Evolutionary conservation across 1,140 invertebrate species (phyloP).

Genomic region (Elymnias hypermnestra): DNA sequence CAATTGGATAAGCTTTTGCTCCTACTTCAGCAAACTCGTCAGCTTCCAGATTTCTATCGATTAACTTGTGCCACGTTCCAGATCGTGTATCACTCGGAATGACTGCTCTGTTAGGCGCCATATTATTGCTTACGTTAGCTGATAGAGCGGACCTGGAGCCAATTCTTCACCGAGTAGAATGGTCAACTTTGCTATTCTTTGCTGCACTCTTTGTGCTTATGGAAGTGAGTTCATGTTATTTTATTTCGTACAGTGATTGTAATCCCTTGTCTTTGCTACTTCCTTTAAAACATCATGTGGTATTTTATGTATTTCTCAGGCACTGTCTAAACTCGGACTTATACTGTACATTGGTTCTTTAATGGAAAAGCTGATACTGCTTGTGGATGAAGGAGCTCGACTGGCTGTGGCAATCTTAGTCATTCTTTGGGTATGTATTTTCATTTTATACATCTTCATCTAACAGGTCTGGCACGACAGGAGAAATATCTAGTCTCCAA

Average conservation of each 20-base stretch:
- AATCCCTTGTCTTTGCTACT: no score
- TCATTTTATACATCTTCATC: no score
- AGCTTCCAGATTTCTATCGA: no score
- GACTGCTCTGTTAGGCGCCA: conserved; percentile 89
- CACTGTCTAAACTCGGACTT: conserved; percentile 54
- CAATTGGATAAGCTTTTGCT: no score
- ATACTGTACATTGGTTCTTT: conserved; percentile 56
- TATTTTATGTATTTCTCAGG: conserved; percentile 30
- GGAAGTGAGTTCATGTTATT: conserved; percentile 77
- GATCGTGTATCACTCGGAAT: conserved; percentile 84
- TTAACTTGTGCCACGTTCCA: no score
- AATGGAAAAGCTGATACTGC: conserved; percentile 46
- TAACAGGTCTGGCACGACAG: no score
- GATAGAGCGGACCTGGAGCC: conserved; percentile 88
- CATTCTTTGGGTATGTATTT: conserved; percentile 19
- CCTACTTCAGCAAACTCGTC: no score
- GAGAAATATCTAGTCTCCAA: no score
- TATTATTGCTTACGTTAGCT: conserved; percentile 87
- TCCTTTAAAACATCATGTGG: no score
- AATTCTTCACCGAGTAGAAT: conserved; percentile 89
- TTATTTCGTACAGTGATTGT: no score
- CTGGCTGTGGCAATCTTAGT: conserved; percentile 19
- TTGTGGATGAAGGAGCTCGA: conserved; percentile 28
- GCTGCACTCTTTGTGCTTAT: conserved; percentile 92
- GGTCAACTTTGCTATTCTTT: conserved; percentile 93